Evolutionary conservation across 2,113 vertebrate genomes (phyloP).

Genomic region (Carlito syrichta): DNA sequence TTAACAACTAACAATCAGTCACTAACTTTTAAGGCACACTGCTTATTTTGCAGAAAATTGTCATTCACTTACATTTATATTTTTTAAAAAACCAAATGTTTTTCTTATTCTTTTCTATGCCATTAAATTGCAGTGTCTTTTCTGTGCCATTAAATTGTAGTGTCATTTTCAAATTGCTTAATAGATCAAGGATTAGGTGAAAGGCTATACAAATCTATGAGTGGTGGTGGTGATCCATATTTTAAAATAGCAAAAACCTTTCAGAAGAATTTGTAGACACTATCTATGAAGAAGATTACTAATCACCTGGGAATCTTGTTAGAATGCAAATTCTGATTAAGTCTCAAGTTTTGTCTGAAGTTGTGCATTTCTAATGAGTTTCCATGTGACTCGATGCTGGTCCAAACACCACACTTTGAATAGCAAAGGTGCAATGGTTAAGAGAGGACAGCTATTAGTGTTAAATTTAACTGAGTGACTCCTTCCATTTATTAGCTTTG

Average conservation of each 20-base stretch:
- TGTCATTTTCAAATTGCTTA: constrained; percentile 1
- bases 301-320: too few species aligned
- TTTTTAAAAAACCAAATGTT: neutral
- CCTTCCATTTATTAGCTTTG: neutral
- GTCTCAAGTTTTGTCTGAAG: neutral
- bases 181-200: neutral
- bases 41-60: neutral
- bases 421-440: neutral
- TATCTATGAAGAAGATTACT: neutral
- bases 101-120: neutral
- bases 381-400: too few species aligned
- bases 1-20: neutral
- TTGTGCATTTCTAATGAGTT: neutral
- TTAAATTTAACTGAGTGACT: neutral
- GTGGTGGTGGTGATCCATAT: neutral
- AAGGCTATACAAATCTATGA: neutral
- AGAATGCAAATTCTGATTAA: neutral
- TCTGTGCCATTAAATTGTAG: neutral
- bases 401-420: neutral
- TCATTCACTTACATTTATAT: neutral
- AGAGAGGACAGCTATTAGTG: too few species aligned
- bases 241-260: neutral
- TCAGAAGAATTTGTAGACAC: neutral
- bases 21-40: neutral
- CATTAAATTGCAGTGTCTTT: too few species aligned